A percentile compares a stretch with the other conserved stretches of the same genome.
These are phyloP conservation scores for Tiaroga cobitis DNA, from an alignment of 2,797 vertebrate species.

Conservation along the genomic window DNA sequence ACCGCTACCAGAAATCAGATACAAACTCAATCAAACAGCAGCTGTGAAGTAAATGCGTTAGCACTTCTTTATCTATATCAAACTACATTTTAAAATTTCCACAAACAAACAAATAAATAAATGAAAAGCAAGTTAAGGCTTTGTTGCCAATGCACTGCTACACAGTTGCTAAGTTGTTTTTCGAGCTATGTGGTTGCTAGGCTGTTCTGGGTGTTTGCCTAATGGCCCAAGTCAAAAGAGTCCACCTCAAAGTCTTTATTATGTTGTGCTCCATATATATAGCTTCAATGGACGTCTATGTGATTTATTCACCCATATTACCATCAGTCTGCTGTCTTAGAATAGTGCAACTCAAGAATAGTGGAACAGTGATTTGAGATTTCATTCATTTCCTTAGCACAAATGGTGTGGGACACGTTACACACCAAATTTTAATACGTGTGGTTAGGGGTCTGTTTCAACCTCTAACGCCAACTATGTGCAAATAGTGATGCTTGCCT, in stretches of 20 bases:
- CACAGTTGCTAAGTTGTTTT: neutral
- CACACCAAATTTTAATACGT: neutral
- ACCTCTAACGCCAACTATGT: neutral
- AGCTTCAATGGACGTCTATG: neutral
- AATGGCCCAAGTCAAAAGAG: neutral
- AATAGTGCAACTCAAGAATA: neutral
- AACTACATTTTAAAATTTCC: neutral
- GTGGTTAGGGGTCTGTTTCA: constrained; percentile 3
- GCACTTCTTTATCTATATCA: neutral
- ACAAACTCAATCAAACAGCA: constrained; percentile 35
- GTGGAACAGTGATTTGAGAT: neutral
- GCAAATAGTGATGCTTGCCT: neutral
- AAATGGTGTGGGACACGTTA: neutral
- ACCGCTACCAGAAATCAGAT: constrained; percentile 28
- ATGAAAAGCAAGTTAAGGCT: neutral
- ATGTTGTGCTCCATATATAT: neutral
- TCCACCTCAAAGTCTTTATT: neutral
- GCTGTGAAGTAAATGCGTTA: constrained; percentile 21
- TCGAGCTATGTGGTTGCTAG: neutral
- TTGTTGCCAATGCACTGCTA: neutral
- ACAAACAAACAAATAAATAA: neutral
- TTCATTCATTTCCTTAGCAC: neutral
- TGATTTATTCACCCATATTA: neutral
- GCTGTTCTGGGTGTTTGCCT: neutral
- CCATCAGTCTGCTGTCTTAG: neutral